Conservation (phyloP, 2,797 vertebrate species). For the Typhlichthys subterraneus region DNA sequence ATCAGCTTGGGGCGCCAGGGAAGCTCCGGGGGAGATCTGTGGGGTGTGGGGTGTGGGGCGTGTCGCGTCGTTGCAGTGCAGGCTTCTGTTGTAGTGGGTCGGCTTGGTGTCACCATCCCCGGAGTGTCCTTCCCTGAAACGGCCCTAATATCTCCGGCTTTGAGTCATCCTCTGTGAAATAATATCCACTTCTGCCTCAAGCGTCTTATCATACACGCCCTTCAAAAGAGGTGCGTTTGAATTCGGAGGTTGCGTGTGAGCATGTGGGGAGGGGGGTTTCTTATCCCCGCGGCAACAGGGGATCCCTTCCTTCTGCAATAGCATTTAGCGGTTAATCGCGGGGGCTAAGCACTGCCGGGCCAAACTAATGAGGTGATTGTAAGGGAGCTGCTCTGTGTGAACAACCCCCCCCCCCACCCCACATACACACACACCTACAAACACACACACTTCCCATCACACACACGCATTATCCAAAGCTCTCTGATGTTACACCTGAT, state of each 20-base stretch:
- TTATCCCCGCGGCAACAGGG: conserved; percentile 59
- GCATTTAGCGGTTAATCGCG: conserved; percentile 68
- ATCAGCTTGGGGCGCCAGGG: too few species aligned
- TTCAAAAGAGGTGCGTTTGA: conserved; percentile 41
- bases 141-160: conserved; percentile 24
- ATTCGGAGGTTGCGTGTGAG: conserved; percentile 17
- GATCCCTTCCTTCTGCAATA: conserved; percentile 66
- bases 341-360: conserved; percentile 61
- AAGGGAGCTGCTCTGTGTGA: conserved; percentile 40
- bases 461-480: too few species aligned
- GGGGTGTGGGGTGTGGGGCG: too few species aligned
- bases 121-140: conserved; percentile 13
- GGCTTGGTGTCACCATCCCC: conserved; percentile 33
- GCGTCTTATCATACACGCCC: conserved; percentile 40
- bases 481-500: too few species aligned
- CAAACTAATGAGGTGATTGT: conserved; percentile 68
- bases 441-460: too few species aligned
- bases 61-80: too few species aligned
- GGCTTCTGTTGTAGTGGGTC: background rate
- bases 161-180: conserved; percentile 29
- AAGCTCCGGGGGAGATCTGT: too few species aligned
- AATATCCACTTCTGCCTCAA: conserved; percentile 54
- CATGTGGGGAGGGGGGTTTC: conserved; percentile 9
- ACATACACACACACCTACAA: too few species aligned
- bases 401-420: too few species aligned